Base-by-base conservation (phyloP, 2,113 vertebrate species). In the Canis aureus region DNA sequence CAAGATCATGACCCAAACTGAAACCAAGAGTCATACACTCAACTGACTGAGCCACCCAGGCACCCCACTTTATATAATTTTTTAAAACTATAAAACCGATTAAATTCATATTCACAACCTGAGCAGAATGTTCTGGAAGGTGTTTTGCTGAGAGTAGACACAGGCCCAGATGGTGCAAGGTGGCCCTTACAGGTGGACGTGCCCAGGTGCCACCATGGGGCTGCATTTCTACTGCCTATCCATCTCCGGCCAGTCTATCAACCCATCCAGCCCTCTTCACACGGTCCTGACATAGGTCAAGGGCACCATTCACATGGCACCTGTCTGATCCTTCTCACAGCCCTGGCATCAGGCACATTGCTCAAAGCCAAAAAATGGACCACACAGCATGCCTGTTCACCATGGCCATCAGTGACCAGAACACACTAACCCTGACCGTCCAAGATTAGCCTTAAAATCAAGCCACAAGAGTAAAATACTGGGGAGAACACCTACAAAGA, bases 101-200 rank as follows among this genome's bases (percentile, higher is more conserved):
- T 23, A 4, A 51, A 8, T 27, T 13, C 29, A 17, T 29, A n/a
- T 15, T 13, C 13, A 43, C 35, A 8, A 23, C 29, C 3, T 15
- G 17, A 22, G 8, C 0, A 19, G 55, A 69, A n/a, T 6, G 38
- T 32, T 17, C 23, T 0, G 10, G 80, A 60, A 35, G 60, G 59
- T 11, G 23, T 12, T 69, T 3, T 4, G 27, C 83, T 49, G 49
- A 73, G 4, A 9, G 35, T 0, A 11, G 57, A 27, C 17, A 3
- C 16, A 27, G 32, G 22, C 73, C 27, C 3, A 8, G 59, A 13
- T 29, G 71, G 67, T 3, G 20, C 0, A 0, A 32, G 4, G 8
- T 0, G 8, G 64, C 23, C 55, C 55, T 35, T 12, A 17, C 0
- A 0, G 67, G 11, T 6, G 19, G 4, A 23, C 2, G 0, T 9